Evolutionary conservation across 92 coral and sea anemone species (phyloP), one percentile per base, ranked within the genome.

Genomic region (Siderastrea radians): DNA sequence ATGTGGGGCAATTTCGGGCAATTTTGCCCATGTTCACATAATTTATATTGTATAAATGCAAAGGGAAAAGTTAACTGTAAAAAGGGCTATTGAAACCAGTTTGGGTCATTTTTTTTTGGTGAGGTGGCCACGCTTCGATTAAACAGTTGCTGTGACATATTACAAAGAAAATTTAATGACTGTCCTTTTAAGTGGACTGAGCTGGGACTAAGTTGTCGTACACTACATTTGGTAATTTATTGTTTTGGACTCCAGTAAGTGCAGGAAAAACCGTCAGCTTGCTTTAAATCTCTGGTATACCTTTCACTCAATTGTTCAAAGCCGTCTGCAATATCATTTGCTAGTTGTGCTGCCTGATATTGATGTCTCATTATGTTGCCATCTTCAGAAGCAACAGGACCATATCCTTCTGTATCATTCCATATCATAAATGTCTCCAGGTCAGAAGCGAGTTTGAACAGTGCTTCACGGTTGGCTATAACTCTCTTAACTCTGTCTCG

Each of bases 251-350:
- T 74, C 74, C 79, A 77, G 77, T 55, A 67, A 69, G 44, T 67
- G 43, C 67, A 48, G 55, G 84, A 48, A 75, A 93, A 96, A 50
- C 81, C 92, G 64, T 95, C 97, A 11, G 98, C 98, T 87, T 93
- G 94, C 70, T 92, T 85, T 49, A 97, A 87, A 80, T 93, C 98
- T 44, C 86, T 80, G 59, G 85, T 74, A 80, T 95, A 97, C 81
- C 96, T 87, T 51, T 93, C 80, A 68, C 93, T 87, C 76, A 95
- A 68, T 78, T 83, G 86, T 76, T 94, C 98, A 81, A 97, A 97
- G 44, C 97, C 91, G 87, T 90, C 94, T 6, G 99, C 99, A 92
- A 97, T 96, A 53, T 95, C 94, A 14, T 81, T 91, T 14, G 99
- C 99, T 44, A 97, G 90, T 63, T 85, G 75, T 4, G 94, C 78